phyloP scores from a whole-genome alignment of 2,797 vertebrate genomes.

The Gastrophryne carolinensis region DNA sequence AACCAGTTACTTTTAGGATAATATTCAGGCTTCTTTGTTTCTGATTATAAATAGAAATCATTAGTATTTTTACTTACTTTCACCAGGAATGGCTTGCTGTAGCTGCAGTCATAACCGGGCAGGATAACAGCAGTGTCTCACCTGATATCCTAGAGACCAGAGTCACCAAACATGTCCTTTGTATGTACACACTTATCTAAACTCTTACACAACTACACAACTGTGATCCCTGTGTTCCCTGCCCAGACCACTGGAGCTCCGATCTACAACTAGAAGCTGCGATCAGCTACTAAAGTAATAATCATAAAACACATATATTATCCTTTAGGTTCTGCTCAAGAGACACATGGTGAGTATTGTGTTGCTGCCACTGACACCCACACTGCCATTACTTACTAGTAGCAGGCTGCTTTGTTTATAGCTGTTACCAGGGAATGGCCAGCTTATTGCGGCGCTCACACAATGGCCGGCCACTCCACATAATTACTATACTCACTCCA shows the following conservation, averaged over 20 bases:
- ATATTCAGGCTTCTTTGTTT: too few species aligned
- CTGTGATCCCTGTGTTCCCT: too few species aligned
- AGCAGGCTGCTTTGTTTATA: slow-evolving; percentile 62
- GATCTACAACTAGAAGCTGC: too few species aligned
- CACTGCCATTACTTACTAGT: neutral
- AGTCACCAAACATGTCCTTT: slow-evolving; percentile 24
- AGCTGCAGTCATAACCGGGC: too few species aligned
- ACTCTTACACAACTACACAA: slow-evolving; percentile 3
- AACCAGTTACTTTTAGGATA: too few species aligned
- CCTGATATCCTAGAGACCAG: slow-evolving; percentile 43
- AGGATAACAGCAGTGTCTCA: neutral
- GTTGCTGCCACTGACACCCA: neutral
- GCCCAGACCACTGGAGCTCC: too few species aligned
- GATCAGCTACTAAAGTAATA: neutral
- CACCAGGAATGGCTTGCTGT: neutral
- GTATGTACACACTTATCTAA: neutral
- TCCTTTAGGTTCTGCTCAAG: neutral
- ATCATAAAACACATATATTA: neutral
- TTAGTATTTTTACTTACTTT: neutral
- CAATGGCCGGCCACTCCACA: slow-evolving; percentile 13
- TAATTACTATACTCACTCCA: too few species aligned
- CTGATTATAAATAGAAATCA: too few species aligned
- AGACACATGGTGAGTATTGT: neutral
- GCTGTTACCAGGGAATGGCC: slow-evolving; percentile 60
- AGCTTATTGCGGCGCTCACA: neutral